These are phyloP conservation scores for Pomacea canaliculata DNA, from an alignment of 2,888 invertebrate species.

Conservation along the genomic window DNA sequence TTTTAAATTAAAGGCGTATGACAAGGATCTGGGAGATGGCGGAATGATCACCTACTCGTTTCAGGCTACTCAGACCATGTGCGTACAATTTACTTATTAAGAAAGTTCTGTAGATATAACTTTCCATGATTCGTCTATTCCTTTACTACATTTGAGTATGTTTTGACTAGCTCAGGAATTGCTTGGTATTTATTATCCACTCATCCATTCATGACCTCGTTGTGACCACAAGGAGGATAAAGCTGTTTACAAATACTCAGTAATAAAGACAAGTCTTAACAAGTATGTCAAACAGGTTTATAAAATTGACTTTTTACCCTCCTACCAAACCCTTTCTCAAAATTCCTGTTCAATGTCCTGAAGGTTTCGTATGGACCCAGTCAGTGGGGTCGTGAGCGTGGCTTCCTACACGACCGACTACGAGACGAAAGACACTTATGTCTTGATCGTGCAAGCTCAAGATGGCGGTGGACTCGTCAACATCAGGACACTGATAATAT, in stretches of 20 bases:
- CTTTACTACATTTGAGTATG: not conserved
- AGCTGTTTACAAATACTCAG: too few relatives aligned
- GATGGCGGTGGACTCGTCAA: conserved; percentile 80
- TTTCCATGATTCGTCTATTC: too few relatives aligned
- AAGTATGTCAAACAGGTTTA: too few relatives aligned
- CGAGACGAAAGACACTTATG: conserved; percentile 84
- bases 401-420: conserved; percentile 76
- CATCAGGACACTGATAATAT: conserved; percentile 52
- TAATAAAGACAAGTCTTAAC: too few relatives aligned
- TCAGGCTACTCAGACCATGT: not conserved
- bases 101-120: too few relatives aligned
- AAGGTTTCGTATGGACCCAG: conserved; percentile 78
- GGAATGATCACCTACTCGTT: not conserved
- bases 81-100: not conserved
- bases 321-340: too few relatives aligned
- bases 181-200: too few relatives aligned
- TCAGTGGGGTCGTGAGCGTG: conserved; percentile 79
- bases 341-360: too few relatives aligned
- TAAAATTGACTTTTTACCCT: too few relatives aligned
- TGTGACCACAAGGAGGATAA: too few relatives aligned
- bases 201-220: too few relatives aligned
- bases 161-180: too few relatives aligned
- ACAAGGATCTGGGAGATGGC: not conserved
- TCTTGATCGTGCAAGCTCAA: conserved; percentile 82
- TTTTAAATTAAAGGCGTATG: not conserved